Base-by-base conservation (phyloP, 2,797 vertebrate genomes). In the Eurystomus glaucurus region DNA sequence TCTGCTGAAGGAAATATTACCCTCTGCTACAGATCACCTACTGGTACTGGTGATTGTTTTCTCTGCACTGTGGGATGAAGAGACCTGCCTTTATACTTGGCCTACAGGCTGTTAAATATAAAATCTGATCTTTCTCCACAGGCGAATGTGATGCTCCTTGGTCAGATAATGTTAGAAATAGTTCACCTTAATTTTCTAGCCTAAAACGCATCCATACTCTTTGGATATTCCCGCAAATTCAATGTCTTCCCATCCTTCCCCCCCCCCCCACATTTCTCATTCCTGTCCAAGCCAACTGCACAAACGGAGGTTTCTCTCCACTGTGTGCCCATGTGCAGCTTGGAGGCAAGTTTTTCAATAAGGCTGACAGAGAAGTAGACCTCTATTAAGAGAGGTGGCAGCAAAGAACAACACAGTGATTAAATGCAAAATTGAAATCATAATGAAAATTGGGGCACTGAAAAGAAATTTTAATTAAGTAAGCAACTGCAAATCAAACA, bases 381-480 rank as follows among this genome's bases (percentile, higher is more conserved):
- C 97, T 97, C 97, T 97, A 98, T 98, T 97, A 98, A 95, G 87
- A 93, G 93, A 97, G 96, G 95, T 96, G 97, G 96, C 97, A 93
- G 97, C 93, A 92, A 97, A 98, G 97, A 97, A 97, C 97, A 98
- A 97, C 97, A 91, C 85, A 94, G 95, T 98, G 97, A 98, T 97
- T 97, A 98, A 97, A 98, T 97, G 97, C 94, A 97, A 97, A 98
- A 98, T 97, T 98, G 97, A 97, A 97, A 97, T 97, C 97, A 96
- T 98, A 97, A 97, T 97, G 97, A 97, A 98, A 98, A 98, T 97
- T 97, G 97, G 92, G 96, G 93, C 94, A 89, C 95, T 94, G 97
- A 96, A 97, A 97, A 97, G 97, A 97, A 97, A 97, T 97, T 97
- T 97, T 97, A 98, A 98, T 98, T 97, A 98, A 97, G 97, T 96